Percentiles rank a stretch among this genome's conserved stretches.
phyloP scores from a whole-genome alignment of 2,797 vertebrate genomes.

The Syndactyla subalaris region DNA sequence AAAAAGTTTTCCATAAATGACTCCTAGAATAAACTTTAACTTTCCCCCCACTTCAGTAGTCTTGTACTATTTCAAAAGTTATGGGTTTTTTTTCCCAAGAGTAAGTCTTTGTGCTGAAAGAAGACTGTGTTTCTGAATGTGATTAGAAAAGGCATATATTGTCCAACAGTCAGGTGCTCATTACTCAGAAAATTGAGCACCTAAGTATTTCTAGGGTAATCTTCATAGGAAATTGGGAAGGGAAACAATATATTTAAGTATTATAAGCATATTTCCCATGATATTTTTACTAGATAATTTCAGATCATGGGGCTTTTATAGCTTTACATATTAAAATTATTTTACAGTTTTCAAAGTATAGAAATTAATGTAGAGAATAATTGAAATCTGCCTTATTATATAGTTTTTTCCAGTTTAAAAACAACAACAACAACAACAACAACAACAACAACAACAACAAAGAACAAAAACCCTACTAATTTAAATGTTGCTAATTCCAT shows the following conservation, averaged over 20 bases:
- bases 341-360: neutral
- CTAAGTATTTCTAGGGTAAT: neutral
- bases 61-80: neutral
- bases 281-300: neutral
- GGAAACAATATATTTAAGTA: neutral
- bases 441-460: too few relatives aligned
- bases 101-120: neutral
- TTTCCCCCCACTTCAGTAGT: neutral
- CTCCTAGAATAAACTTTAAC: neutral
- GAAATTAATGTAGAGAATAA: neutral
- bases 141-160: neutral
- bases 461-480: neutral
- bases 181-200: neutral
- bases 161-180: neutral
- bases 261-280: neutral
- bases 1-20: neutral
- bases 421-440: too few relatives aligned
- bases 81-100: neutral
- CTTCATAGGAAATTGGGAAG: neutral
- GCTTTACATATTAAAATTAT: neutral
- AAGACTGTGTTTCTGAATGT: neutral
- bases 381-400: neutral
- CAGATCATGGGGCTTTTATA: neutral
- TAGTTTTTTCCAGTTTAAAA: neutral
- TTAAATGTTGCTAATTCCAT: neutral